Percentiles rank a stretch among this genome's conserved stretches.
phyloP scores from a whole-genome alignment of 2,888 invertebrate species.

The Caenorhabditis becei region DNA sequence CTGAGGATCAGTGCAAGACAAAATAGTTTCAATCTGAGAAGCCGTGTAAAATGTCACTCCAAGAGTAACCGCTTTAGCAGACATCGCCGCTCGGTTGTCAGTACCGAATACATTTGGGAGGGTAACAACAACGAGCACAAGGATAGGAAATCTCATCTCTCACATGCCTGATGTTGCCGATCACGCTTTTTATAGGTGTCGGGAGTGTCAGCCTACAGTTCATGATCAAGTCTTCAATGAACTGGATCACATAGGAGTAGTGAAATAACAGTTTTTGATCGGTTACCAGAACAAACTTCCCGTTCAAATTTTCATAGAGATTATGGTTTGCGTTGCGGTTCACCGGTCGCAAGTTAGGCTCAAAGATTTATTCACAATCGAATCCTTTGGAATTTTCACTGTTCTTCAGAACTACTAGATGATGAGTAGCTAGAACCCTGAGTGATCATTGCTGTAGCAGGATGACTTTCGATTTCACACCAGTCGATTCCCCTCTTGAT shows the following conservation, averaged over 20 bases:
- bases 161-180: neutral
- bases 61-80: constrained; percentile 30
- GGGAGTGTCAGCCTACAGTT: neutral
- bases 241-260: constrained; percentile 16
- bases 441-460: constrained; percentile 33
- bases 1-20: constrained; percentile 35
- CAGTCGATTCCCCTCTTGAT: constrained; percentile 35
- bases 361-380: neutral
- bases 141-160: constrained; percentile 4
- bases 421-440: neutral
- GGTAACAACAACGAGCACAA: neutral
- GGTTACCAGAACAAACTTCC: constrained; percentile 33
- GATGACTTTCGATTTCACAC: constrained; percentile 49
- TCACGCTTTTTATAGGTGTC: neutral
- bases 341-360: neutral
- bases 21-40: constrained; percentile 37
- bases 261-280: constrained; percentile 15
- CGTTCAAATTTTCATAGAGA: constrained; percentile 20
- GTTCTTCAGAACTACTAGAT: neutral
- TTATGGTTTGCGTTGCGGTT: neutral
- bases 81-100: constrained; percentile 39
- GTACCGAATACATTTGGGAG: neutral
- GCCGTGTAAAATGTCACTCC: constrained; percentile 51
- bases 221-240: constrained; percentile 10
- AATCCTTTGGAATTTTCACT: neutral